Evolutionary conservation across 53 echinoderm and acorn worm genomes (phyloP).

Genomic region (Echinarachnius parma): DNA sequence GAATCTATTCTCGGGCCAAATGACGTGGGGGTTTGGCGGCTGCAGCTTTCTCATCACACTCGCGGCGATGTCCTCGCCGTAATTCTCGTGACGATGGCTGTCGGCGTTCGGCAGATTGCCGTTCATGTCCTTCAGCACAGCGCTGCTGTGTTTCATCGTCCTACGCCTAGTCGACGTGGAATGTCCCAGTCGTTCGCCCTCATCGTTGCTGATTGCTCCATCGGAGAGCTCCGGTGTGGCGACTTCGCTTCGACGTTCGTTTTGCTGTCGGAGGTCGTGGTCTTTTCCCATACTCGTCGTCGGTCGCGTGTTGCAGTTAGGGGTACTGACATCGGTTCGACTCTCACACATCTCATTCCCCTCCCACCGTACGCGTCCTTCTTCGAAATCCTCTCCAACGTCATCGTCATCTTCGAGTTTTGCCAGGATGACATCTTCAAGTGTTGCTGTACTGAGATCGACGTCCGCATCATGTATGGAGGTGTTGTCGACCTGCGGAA

Average conservation of each 20-base stretch:
- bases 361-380: conserved; percentile 31
- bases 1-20: conserved; percentile 79
- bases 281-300: conserved; percentile 2
- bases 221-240: conserved; percentile 40
- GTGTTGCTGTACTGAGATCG: conserved; percentile 24
- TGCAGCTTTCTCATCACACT: conserved; percentile 53
- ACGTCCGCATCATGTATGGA: background rate
- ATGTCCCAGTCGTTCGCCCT: background rate
- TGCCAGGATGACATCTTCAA: conserved; percentile 33
- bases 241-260: conserved; percentile 10
- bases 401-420: conserved; percentile 12
- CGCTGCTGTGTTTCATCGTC: conserved; percentile 26
- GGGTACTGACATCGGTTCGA: background rate
- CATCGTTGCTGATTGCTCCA: conserved; percentile 36
- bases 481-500: conserved; percentile 8
- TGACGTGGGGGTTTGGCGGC: conserved; percentile 73
- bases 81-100: background rate
- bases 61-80: conserved; percentile 40
- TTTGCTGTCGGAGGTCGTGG: background rate
- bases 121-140: conserved; percentile 40
- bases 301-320: conserved; percentile 5
- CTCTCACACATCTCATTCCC: conserved; percentile 19
- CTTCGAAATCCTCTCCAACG: background rate
- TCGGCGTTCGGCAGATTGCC: conserved; percentile 7
- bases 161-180: background rate